Conservation (phyloP, 2,888 invertebrate genomes). For the Acanthosepion esculentum region DNA sequence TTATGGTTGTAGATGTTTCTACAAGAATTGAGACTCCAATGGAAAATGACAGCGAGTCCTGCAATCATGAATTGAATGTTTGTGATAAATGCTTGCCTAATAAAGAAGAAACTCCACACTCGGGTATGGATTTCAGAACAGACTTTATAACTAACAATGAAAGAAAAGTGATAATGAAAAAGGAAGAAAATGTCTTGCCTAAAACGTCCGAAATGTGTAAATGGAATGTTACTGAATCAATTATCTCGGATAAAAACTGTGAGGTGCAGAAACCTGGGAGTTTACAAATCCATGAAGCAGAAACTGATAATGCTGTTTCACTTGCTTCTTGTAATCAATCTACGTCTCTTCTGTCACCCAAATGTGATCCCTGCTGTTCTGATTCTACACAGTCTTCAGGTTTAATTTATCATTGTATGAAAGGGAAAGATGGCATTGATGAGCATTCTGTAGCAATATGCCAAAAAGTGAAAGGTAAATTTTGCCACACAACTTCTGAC, state of each 20-base stretch:
- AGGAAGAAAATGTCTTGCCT: conserved; percentile 39
- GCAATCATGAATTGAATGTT: conserved; percentile 13
- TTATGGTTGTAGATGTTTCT: conserved; percentile 36
- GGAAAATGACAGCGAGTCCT: conserved; percentile 34
- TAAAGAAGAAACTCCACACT: conserved; percentile 25
- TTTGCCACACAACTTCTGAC: conserved; percentile 25
- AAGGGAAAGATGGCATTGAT: background rate
- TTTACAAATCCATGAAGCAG: conserved; percentile 33
- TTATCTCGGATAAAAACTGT: background rate
- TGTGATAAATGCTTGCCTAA: conserved; percentile 38
- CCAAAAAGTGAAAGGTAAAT: conserved; percentile 35
- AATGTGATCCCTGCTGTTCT: conserved; percentile 16
- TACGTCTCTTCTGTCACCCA: background rate
- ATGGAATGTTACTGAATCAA: conserved; percentile 35
- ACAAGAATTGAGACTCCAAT: conserved; percentile 23
- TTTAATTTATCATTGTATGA: conserved; percentile 41
- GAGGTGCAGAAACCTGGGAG: background rate
- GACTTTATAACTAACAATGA: background rate
- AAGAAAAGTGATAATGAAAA: conserved; percentile 38
- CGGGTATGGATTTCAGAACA: conserved; percentile 14
- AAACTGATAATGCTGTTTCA: background rate
- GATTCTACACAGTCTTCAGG: background rate
- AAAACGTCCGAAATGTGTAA: conserved; percentile 35
- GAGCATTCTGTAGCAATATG: conserved; percentile 1
- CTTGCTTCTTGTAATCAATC: conserved; percentile 8